A percentile compares a stretch with the other conserved stretches of the same genome.
phyloP scores from a whole-genome alignment of 2,113 vertebrate genomes.

The Myodes glareolus region DNA sequence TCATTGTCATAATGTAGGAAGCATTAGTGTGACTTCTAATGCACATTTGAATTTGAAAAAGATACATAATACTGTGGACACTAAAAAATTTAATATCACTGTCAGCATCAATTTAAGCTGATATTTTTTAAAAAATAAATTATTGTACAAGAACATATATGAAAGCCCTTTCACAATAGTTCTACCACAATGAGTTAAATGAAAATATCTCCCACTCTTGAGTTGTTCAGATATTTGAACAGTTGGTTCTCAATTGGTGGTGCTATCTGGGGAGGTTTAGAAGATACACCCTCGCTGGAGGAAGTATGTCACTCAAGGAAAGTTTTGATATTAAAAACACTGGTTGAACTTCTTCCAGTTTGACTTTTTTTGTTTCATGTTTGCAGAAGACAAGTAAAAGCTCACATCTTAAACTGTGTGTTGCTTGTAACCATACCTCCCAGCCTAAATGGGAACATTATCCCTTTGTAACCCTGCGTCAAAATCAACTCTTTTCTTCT shows the following conservation, averaged over 20 bases:
- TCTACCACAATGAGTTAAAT: background rate
- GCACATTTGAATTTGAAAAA: constrained; percentile 2
- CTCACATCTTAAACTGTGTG: too few relatives aligned
- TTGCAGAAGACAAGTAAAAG: too few relatives aligned
- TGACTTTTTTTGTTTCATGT: background rate
- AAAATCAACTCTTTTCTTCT: background rate
- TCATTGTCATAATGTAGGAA: background rate
- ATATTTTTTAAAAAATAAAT: constrained; percentile 12
- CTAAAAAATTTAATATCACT: background rate
- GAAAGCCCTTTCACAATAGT: background rate
- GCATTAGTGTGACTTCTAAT: background rate
- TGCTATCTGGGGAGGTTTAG: background rate
- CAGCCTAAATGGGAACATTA: background rate
- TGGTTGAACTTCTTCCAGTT: background rate
- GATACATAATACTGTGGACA: background rate
- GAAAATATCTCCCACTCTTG: background rate
- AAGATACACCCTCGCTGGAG: background rate
- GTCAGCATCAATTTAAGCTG: background rate
- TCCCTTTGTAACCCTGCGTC: background rate
- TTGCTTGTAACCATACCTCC: background rate
- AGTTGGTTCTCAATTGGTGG: background rate
- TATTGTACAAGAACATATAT: background rate
- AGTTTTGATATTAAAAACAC: background rate
- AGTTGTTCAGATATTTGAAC: background rate
- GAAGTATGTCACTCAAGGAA: background rate